These are phyloP conservation scores for Sussaba pulchella DNA, from an alignment of 2,888 invertebrate species.

Conservation along the genomic window DNA sequence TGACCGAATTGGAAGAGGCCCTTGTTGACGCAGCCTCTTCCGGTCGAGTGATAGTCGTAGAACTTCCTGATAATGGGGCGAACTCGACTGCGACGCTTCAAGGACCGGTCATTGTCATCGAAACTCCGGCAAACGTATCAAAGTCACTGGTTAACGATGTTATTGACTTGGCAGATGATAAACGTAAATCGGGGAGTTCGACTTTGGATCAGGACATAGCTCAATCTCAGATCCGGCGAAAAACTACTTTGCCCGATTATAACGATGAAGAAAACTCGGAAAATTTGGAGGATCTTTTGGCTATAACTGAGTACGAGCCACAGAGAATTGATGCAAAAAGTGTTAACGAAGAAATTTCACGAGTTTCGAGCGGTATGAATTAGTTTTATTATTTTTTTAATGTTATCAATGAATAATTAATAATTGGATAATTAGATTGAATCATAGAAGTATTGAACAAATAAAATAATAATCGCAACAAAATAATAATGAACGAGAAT, in stretches of 20 bases:
- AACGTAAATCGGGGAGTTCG: background rate
- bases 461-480: too few relatives aligned
- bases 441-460: too few relatives aligned
- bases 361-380: conserved; percentile 34
- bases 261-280: conserved; percentile 69
- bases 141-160: conserved; percentile 5
- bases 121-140: conserved; percentile 11
- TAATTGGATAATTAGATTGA: too few relatives aligned
- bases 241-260: conserved; percentile 29
- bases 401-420: too few relatives aligned
- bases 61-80: conserved; percentile 2
- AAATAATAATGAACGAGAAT: too few relatives aligned
- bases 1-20: conserved; percentile 43
- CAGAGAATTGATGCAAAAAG: conserved; percentile 71
- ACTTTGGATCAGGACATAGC: conserved; percentile 63
- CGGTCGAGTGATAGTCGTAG: conserved; percentile 52
- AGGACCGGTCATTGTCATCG: conserved; percentile 35
- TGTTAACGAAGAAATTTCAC: conserved; percentile 51
- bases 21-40: conserved; percentile 44
- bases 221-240: conserved; percentile 55
- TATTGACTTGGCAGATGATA: background rate
- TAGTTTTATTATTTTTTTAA: too few relatives aligned
- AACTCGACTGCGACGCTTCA: conserved; percentile 23
- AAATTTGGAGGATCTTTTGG: conserved; percentile 72
- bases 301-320: conserved; percentile 76